Evolutionary conservation across 2,113 vertebrate species (phyloP).

Genomic region (Silurus meridionalis): DNA sequence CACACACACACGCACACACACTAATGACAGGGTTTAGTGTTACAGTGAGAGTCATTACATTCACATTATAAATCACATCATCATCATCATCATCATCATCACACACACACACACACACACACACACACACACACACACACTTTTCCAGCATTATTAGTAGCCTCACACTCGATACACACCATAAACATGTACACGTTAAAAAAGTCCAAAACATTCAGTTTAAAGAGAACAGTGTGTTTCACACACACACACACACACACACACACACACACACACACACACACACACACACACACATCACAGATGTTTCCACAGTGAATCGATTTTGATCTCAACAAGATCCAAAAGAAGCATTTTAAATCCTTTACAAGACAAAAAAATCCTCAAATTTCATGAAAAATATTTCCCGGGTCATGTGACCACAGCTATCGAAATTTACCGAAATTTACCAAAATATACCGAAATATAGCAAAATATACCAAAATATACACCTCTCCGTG

Average conservation of each 20-base stretch:
- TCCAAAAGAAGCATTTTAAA: constrained; percentile 83
- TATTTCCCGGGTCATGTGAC: constrained; percentile 70
- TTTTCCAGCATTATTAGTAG: constrained; percentile 52
- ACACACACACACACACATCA: constrained; percentile 40
- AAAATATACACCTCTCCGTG: constrained; percentile 85
- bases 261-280: constrained; percentile 17
- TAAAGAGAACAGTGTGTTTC: constrained; percentile 27
- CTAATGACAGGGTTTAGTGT: constrained; percentile 48
- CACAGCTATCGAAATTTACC: constrained; percentile 52
- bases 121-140: constrained; percentile 45
- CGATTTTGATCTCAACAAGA: constrained; percentile 36
- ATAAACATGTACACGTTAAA: constrained; percentile 56
- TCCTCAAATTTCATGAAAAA: constrained; percentile 72
- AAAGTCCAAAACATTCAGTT: constrained; percentile 39
- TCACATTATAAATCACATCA: constrained; percentile 72
- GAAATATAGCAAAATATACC: constrained; percentile 77
- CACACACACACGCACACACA: neutral
- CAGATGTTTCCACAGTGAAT: constrained; percentile 44
- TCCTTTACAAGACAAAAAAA: constrained; percentile 88
- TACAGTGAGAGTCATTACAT: constrained; percentile 61
- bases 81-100: neutral
- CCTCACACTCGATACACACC: constrained; percentile 57
- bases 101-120: constrained; percentile 55
- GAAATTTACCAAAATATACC: constrained; percentile 89
- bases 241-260: neutral